A percentile compares a stretch with the other conserved stretches of the same genome.
Evolutionary conservation across 2,113 vertebrate species (phyloP).

Genomic region (Rhegmatorhina hoffmannsi): DNA sequence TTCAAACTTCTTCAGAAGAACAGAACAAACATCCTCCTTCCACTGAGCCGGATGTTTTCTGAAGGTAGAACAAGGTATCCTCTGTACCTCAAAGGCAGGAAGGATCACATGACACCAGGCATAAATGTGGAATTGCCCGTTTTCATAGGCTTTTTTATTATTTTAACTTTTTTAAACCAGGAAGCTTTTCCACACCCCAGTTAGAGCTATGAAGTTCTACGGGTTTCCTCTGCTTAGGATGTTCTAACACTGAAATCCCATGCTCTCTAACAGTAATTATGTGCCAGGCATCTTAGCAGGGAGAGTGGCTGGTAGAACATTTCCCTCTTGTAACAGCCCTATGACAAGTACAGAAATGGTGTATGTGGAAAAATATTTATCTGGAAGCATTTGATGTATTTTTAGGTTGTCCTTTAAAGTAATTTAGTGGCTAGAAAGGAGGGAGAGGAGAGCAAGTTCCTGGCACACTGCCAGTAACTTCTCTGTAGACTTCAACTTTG

Average conservation of each 20-base stretch:
- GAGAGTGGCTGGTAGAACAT: not conserved
- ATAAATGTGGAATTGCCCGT: slow-evolving; percentile 20
- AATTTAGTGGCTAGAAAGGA: not conserved
- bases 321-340: not conserved
- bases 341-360: not conserved
- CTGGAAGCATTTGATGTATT: slow-evolving; percentile 20
- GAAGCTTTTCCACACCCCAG: slow-evolving; percentile 15
- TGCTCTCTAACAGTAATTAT: not conserved
- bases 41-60: slow-evolving; percentile 40
- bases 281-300: not conserved
- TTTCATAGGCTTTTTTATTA: not conserved
- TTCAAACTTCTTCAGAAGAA: slow-evolving; percentile 57
- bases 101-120: slow-evolving; percentile 53
- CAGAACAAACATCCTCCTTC: slow-evolving; percentile 63
- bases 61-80: slow-evolving; percentile 63
- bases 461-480: not conserved
- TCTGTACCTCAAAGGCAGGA: slow-evolving; percentile 58
- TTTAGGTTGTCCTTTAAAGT: slow-evolving; percentile 37
- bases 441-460: not conserved
- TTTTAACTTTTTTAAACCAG: slow-evolving; percentile 32
- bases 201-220: not conserved
- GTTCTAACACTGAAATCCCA: not conserved
- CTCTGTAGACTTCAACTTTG: not conserved
- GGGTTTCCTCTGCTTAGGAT: slow-evolving; percentile 26
- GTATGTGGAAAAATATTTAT: slow-evolving; percentile 39